Conservation (phyloP, 2,888 invertebrate species). For the Deilephila porcellus region DNA sequence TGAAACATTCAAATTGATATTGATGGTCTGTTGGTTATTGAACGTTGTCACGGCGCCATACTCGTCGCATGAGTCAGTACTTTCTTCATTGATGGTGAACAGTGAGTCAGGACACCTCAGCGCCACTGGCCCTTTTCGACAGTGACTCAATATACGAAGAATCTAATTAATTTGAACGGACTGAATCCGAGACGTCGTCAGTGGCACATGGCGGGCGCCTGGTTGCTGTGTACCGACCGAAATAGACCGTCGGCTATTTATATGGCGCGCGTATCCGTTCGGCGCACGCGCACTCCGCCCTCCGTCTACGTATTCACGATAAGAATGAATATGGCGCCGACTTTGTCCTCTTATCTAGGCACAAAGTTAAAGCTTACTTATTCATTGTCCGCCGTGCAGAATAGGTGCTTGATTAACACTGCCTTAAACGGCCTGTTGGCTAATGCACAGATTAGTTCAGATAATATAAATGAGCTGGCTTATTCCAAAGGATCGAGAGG, state of each 20-base stretch:
- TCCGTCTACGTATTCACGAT: constrained; percentile 54
- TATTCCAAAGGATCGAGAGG: background rate
- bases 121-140: constrained; percentile 43
- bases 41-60: constrained; percentile 12
- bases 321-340: constrained; percentile 61
- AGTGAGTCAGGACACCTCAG: constrained; percentile 36
- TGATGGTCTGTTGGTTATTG: constrained; percentile 9
- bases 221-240: constrained; percentile 72
- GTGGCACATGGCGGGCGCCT: constrained; percentile 78
- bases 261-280: constrained; percentile 77
- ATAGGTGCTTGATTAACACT: constrained; percentile 21
- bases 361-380: constrained; percentile 29
- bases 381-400: constrained; percentile 2
- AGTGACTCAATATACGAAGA: constrained; percentile 65
- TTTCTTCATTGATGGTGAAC: constrained; percentile 26
- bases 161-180: constrained; percentile 73
- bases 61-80: constrained; percentile 30
- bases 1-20: constrained; percentile 15
- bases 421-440: constrained; percentile 13
- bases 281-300: constrained; percentile 69
- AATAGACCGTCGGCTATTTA: constrained; percentile 80
- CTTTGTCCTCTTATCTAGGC: constrained; percentile 34
- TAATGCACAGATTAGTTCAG: constrained; percentile 12
- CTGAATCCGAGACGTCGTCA: constrained; percentile 67
- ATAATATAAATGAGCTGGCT: background rate